Evolutionary conservation across 2,888 invertebrate genomes (phyloP).

Genomic region (Lithophane leautieri): DNA sequence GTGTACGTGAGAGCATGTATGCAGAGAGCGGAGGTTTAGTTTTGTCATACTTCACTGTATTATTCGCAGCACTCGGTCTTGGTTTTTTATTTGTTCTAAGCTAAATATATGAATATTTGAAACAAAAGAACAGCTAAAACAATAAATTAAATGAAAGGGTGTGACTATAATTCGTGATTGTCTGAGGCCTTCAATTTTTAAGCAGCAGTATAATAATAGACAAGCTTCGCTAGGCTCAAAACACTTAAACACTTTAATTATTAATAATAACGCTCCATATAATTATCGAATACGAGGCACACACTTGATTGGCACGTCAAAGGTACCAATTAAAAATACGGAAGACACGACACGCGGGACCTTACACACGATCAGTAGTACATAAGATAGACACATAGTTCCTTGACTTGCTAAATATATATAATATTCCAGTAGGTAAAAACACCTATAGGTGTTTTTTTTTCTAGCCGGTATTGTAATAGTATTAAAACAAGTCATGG

Average conservation of each 20-base stretch:
- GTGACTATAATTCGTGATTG: not conserved
- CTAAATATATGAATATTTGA: not conserved
- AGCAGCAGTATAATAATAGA: conserved; percentile 2
- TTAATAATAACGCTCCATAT: conserved; percentile 15
- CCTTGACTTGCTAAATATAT: conserved; percentile 32
- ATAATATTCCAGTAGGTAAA: not conserved
- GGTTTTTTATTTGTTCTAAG: too few species aligned
- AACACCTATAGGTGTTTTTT: not conserved
- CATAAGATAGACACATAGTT: conserved; percentile 35
- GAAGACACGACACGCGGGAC: conserved; percentile 51
- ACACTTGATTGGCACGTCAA: conserved; percentile 35
- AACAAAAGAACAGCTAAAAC: not conserved
- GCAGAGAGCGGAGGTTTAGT: not conserved
- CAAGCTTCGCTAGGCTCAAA: conserved; percentile 12
- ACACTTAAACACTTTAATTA: conserved; percentile 34
- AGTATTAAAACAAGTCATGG: not conserved
- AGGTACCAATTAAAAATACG: conserved; percentile 56
- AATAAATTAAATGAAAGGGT: not conserved
- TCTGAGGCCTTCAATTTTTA: not conserved
- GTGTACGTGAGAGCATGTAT: not conserved
- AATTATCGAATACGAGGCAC: conserved; percentile 40
- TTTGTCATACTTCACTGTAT: too few species aligned
- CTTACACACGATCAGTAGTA: conserved; percentile 27
- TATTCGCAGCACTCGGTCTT: too few species aligned
- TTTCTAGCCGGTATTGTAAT: too few species aligned